phyloP scores from a whole-genome alignment of 2,888 invertebrate species.

The Acronicta leporina region DNA sequence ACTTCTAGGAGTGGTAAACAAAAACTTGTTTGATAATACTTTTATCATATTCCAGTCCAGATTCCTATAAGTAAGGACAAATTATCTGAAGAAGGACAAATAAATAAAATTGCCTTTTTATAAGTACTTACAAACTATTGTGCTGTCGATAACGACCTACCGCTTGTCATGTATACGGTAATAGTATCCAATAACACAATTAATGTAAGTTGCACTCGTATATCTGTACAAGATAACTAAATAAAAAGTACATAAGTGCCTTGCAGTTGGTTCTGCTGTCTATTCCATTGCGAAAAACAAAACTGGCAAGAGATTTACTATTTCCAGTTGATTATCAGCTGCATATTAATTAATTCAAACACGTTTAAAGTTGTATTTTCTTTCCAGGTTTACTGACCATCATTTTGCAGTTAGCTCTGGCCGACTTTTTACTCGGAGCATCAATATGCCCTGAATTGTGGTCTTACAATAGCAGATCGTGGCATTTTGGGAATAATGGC shows the following conservation, averaged over 20 bases:
- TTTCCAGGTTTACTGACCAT: slow-evolving; percentile 87
- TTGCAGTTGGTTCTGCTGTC: neutral
- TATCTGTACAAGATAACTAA: no score
- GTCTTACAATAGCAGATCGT: slow-evolving; percentile 83
- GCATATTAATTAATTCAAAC: neutral
- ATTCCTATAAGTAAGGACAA: neutral
- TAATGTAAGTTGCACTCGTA: no score
- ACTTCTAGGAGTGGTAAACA: slow-evolving; percentile 84
- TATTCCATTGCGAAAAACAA: slow-evolving; percentile 6
- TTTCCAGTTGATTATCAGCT: neutral
- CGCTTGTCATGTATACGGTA: no score
- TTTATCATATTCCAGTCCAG: slow-evolving; percentile 5
- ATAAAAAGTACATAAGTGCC: no score
- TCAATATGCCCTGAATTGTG: slow-evolving; percentile 87
- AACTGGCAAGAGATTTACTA: neutral
- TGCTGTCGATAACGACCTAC: no score
- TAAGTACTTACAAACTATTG: no score
- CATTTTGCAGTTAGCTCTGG: slow-evolving; percentile 86
- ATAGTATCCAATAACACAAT: no score
- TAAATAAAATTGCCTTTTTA: no score
- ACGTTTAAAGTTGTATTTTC: slow-evolving; percentile 6
- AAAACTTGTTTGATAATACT: slow-evolving; percentile 34
- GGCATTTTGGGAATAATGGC: slow-evolving; percentile 83
- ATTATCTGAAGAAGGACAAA: no score
- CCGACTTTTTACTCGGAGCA: slow-evolving; percentile 83